Base-by-base conservation (phyloP, 2,888 invertebrate species). In the Rhodophaea formosa region DNA sequence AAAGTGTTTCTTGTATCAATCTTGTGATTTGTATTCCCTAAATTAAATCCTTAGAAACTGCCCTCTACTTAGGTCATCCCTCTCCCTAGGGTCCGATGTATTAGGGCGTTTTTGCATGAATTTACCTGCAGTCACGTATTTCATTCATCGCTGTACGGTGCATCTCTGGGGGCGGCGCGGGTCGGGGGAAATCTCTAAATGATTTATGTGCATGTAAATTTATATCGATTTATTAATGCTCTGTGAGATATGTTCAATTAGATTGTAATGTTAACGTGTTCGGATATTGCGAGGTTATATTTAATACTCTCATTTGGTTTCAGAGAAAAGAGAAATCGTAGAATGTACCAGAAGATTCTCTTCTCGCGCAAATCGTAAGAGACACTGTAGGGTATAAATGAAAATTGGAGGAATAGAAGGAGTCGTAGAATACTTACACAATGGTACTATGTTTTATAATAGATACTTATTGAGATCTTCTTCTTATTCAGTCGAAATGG, bases 91-190 rank as follows among this genome's bases (percentile, higher is more conserved):
- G 79, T 62, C 71, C 73, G 56, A 80, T 81, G 82, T 79, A 80
- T 85, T 75, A 75, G 68, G 76, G 79, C 61, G 67, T 72, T 73
- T 70, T 74, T 69, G 66, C 70, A 70, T 57, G 47, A 69, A 79
- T 88, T 81, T 76, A 80, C 77, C 79, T 88, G 86, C 88, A 80
- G 75, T 79, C 89, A 89, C 89, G 89, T 89, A 88, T 88, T 89
- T 89, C 86, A 89, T 90, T 86, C 82, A 71, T 81, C 43, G 42
- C 30, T 56, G 30, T 49, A 49, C 42, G 30, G 49, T 30, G 16
- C 29, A 30, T 30, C 56, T 42, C 56, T 1, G 14, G 56, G 43
- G 23, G 29, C 6, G 23, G 3, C 3, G 1, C 10, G 30, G 10
- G 17, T 12, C 32, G 7, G 8, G 63, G 58, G 63, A 63, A 63